Evolutionary conservation across 2,113 vertebrate genomes (phyloP).

Genomic region (Addax nasomaculatus): DNA sequence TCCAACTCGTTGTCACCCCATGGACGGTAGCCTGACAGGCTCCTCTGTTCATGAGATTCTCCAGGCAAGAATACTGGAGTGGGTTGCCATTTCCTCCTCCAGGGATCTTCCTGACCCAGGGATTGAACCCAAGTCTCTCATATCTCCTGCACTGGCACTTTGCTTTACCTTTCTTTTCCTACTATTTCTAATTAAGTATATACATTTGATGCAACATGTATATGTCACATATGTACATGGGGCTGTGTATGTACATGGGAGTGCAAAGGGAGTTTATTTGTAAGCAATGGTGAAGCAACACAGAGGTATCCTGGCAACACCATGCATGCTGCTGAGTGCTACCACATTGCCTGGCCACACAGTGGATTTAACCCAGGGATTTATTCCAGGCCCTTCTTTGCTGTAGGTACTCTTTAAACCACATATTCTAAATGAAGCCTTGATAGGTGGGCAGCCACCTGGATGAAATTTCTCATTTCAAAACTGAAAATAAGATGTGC

Average conservation of each 20-base stretch:
- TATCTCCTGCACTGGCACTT: background rate
- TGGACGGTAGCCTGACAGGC: background rate
- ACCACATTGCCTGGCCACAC: background rate
- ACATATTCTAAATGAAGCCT: background rate
- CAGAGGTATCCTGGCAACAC: background rate
- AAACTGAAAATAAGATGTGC: background rate
- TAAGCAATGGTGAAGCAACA: background rate
- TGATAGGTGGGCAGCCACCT: background rate
- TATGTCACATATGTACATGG: background rate
- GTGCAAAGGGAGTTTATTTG: background rate
- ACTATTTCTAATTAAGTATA: background rate
- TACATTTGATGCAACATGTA: background rate
- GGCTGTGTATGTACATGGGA: background rate
- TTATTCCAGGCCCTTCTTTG: background rate
- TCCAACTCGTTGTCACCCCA: background rate
- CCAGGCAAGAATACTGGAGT: background rate
- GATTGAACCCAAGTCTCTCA: background rate
- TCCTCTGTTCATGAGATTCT: background rate
- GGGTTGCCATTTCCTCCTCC: background rate
- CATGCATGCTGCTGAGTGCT: fast-evolving
- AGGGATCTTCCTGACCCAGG: background rate
- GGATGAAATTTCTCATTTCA: background rate
- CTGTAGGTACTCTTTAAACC: background rate
- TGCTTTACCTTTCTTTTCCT: background rate
- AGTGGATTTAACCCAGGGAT: background rate